Evolutionary conservation across 2,113 vertebrate species (phyloP).

Genomic region (Dicaeum eximium): DNA sequence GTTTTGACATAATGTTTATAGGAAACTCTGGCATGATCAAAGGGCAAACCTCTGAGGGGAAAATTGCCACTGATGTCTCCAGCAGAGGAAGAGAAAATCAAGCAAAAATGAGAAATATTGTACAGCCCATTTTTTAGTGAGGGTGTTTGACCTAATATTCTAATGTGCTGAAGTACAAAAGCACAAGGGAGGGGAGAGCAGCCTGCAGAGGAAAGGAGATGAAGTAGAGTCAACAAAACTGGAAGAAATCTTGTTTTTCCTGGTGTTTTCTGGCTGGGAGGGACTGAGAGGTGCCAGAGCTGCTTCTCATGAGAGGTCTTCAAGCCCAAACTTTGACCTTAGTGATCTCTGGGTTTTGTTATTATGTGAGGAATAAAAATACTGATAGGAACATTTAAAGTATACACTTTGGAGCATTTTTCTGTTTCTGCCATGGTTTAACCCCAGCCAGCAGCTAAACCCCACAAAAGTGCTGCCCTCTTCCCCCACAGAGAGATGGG

Average conservation of each 20-base stretch:
- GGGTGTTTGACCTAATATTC: slow-evolving; percentile 58
- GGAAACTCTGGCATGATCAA: not conserved
- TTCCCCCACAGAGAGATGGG: too few relatives aligned
- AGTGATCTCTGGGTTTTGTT: not conserved
- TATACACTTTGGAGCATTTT: not conserved
- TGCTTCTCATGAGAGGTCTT: not conserved
- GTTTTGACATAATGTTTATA: not conserved
- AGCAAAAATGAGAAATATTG: not conserved
- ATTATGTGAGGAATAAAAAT: not conserved
- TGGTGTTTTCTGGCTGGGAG: not conserved
- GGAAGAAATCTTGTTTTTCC: not conserved
- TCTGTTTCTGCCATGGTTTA: not conserved
- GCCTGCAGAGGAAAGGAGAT: not conserved
- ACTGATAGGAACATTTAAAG: not conserved
- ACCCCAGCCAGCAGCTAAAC: not conserved
- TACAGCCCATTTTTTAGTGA: not conserved
- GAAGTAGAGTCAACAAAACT: not conserved
- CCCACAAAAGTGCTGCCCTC: not conserved
- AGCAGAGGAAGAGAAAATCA: not conserved
- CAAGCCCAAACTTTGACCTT: not conserved
- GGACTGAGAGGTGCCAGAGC: not conserved
- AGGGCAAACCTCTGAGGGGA: not conserved
- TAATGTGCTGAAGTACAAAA: slow-evolving; percentile 25
- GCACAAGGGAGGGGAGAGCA: not conserved
- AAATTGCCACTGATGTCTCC: not conserved